Base-by-base conservation (phyloP, 2,888 invertebrate genomes). In the Penaeus monodon region DNA sequence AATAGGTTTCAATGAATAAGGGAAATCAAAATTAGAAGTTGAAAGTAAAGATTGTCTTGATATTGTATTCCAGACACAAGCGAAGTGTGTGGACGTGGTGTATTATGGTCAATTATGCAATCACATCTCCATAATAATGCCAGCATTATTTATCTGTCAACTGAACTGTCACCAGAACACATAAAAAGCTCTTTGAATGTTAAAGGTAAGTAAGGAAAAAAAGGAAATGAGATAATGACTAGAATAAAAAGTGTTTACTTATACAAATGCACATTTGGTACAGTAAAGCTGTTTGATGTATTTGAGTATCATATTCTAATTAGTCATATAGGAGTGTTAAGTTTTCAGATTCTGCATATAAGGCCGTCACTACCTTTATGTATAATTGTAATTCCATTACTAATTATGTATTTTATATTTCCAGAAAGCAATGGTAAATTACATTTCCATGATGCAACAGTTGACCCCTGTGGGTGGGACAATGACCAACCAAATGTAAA, bases 31-130 rank as follows among this genome's bases (percentile, higher is more conserved):
- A 49, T n/a, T n/a, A n/a, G n/a, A n/a, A 57, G 3, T 17, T 57
- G 0, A 17, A 57, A 57, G 3, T 44, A 44, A 44, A 20, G 17
- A 17, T 57, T 57, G 17, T 44, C 44, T 57, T 57, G 3, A 57
- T 57, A 17, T 57, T 57, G 57, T 57, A 22, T 80, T 74, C 6
- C 85, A 85, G 85, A 85, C 64, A 80, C 85, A 29, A 64, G 22
- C 27, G 80, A 80, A 38, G 80, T 85, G 49, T 65, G 80, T 80
- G 85, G 85, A 8, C 66, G 85, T 29, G 80, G 80, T 17, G 44
- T 85, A 27, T 49, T 85, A 64, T 85, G 80, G 64, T 64, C 80
- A 24, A 24, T 80, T 24, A 44, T 85, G 10, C 10, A 33, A 14
- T 66, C 85, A 24, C 85, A 85, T 33, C 79, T 85, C 2, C 64